Base-by-base conservation (phyloP, 2,797 vertebrate species). In the Remorina albescens region DNA sequence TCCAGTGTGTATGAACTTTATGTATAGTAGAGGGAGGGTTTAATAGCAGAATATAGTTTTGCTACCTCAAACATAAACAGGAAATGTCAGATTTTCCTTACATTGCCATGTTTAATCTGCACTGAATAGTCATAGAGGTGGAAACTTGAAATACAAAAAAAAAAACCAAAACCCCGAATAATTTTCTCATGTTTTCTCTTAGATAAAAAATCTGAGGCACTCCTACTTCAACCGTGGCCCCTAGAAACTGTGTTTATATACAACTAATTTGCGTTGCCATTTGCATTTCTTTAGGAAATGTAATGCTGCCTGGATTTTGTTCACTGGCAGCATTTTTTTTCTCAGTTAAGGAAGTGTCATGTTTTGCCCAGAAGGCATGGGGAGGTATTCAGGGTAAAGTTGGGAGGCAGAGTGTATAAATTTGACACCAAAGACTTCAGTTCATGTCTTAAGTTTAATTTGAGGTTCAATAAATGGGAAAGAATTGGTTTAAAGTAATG, bases 31-130 rank as follows among this genome's bases (percentile, higher is more conserved):
- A 30, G 30, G 30, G 3, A 30, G 30, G 19, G 21, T 61, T 77
- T 55, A 50, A 70, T 23, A 34, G 19, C 46, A 65, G 60, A 30
- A 78, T 60, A 74, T 50, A 46, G 21, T 39, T 49, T 4, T 39
- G 54, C 12, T 23, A 4, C 26, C 39, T 56, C 6, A 53, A 59
- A 60, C 30, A 65, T 56, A 9, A 47, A 47, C 21, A 54, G 54
- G 15, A 56, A 71, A 70, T 30, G 10, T 30, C 56, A 26, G 26
- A 7, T 51, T 44, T 54, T 30, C 18, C 19, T 49, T 47, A 36
- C 36, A 11, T 42, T 16, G 19, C 16, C 41, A 11, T 51, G 37
- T 55, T 28, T 46, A 6, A 68, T 3, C 34, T 28, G 23, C 8
- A 47, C 6, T 53, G 9, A 71, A 46, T 15, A 53, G 6, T 44